Evolutionary conservation across 2,113 vertebrate genomes (phyloP).

Genomic region (Paratilapia polleni): DNA sequence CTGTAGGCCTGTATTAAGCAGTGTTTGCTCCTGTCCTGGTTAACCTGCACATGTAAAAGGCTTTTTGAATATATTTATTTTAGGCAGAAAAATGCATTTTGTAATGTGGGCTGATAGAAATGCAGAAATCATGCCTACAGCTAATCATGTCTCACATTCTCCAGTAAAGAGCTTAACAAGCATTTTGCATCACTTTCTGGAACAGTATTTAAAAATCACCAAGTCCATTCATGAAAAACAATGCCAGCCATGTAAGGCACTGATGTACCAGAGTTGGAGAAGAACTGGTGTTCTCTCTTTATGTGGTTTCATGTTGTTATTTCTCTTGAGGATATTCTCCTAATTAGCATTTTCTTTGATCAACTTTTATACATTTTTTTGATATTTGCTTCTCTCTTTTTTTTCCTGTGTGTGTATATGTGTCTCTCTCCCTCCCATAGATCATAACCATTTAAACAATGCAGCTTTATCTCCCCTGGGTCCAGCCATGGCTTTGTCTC

Average conservation of each 20-base stretch:
- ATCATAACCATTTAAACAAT: conserved; percentile 83
- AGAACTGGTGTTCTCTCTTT: background rate
- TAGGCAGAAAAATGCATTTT: conserved; percentile 6
- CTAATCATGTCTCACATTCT: background rate
- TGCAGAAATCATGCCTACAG: background rate
- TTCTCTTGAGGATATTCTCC: background rate
- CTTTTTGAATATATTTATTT: conserved; percentile 16
- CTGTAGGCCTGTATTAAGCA: background rate
- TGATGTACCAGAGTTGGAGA: background rate
- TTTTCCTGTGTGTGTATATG: background rate
- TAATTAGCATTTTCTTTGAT: conserved; percentile 1
- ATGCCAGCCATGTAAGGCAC: background rate
- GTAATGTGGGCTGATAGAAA: conserved; percentile 7
- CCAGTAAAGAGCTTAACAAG: background rate
- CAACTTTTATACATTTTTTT: background rate
- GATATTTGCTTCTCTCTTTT: conserved; percentile 13
- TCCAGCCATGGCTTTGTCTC: conserved; percentile 80
- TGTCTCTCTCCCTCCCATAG: conserved; percentile 43
- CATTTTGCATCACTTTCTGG: conserved; percentile 9
- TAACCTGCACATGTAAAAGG: conserved; percentile 15
- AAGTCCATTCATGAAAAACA: background rate
- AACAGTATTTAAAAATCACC: background rate
- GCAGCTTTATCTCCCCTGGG: conserved; percentile 77
- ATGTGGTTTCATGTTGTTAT: background rate
- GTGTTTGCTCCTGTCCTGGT: background rate